Percentiles rank a stretch among this genome's conserved stretches.
These are phyloP conservation scores for Numenius arquata DNA, from an alignment of 2,113 vertebrate species.

Conservation along the genomic window DNA sequence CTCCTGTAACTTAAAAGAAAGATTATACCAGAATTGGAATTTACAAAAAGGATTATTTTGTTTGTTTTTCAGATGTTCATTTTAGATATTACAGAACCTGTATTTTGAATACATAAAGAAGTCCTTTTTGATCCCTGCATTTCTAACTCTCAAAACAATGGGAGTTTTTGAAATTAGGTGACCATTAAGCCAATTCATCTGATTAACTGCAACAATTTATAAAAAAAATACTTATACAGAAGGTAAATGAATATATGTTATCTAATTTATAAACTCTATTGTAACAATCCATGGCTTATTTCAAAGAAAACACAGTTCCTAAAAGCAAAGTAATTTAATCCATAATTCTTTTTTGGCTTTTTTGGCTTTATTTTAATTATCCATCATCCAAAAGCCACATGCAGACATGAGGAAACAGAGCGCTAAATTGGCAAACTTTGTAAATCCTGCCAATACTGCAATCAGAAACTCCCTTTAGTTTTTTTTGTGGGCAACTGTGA, in stretches of 20 bases:
- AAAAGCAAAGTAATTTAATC: neutral
- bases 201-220: neutral
- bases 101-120: neutral
- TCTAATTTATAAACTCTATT: neutral
- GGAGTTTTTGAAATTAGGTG: neutral
- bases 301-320: neutral
- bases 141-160: neutral
- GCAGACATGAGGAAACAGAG: neutral
- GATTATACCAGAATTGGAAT: neutral
- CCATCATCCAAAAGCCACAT: neutral
- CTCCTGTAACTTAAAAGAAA: neutral
- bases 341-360: neutral
- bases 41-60: slow-evolving; percentile 27
- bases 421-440: neutral
- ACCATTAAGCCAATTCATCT: neutral
- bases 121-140: neutral
- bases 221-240: neutral
- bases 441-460: neutral
- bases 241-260: neutral
- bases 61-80: slow-evolving; percentile 38
- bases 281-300: neutral
- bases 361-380: neutral
- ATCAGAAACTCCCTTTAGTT: neutral
- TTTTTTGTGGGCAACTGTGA: neutral
- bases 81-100: neutral